Base-by-base conservation (phyloP, 2,797 vertebrate species). In the Acanthornis magna region DNA sequence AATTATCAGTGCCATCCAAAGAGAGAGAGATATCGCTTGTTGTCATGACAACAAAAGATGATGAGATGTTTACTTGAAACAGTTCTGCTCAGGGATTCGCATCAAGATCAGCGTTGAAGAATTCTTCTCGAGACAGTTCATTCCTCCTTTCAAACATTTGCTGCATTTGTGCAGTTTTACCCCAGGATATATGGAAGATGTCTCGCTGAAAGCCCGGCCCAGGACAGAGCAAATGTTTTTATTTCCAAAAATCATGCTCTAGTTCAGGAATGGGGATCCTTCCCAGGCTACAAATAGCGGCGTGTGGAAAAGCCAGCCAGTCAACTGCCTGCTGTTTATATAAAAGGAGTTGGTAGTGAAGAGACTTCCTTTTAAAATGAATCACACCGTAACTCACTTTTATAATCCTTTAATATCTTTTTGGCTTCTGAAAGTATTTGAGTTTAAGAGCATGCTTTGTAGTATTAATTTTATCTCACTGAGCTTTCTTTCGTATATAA, bases 1-100 rank as follows among this genome's bases (percentile, higher is more conserved):
- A 83, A 87, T 95, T 84, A 84, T 78, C 79, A 42, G 76, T 95
- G 84, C 93, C 70, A 57, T 79, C 77, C 67, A 42, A 84, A 55
- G 34, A 86, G 88, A 75, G 91, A 74, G 91, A 74, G 85, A 78
- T 61, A 96, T 90, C 7, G 85, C 92, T 94, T 54, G 98, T 99
- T 98, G 98, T 98, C 98, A 98, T 98, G 98, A 97, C 97, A 98
- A 98, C 98, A 50, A 90, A 97, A 98, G 96, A 96, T 96, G 96
- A 93, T 96, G 97, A 97, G 95, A 81, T 96, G 96, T 97, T 97
- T 97, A 94, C 90, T 94, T 72, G 88, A 68, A 73, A 77, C 82
- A 88, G 89, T 95, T 96, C 96, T 89, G 68, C 88, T 73, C 74
- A 88, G 60, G 89, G 91, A 3, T 70, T 76, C 92, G 9, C 70